phyloP scores from a whole-genome alignment of 2,797 vertebrate genomes.

The Petrocephalus sullivani region DNA sequence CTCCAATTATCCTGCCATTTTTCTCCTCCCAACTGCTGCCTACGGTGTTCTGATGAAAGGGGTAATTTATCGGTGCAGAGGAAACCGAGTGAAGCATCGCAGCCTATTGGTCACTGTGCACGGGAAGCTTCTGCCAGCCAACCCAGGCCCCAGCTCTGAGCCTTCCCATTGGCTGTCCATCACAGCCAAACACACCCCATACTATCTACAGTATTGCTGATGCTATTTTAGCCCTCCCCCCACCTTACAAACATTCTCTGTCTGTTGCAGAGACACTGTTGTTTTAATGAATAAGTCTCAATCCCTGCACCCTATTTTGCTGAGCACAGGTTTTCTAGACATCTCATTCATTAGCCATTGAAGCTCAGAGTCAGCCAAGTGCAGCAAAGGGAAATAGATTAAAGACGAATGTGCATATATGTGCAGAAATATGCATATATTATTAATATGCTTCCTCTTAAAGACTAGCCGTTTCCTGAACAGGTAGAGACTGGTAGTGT shows the following conservation, averaged over 20 bases:
- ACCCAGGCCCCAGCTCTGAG: too few species aligned
- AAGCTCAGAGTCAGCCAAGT: background rate
- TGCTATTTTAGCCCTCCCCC: background rate
- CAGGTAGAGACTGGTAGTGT: background rate
- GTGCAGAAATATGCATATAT: background rate
- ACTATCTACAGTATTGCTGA: background rate
- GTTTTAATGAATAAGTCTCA: background rate
- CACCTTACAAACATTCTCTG: background rate
- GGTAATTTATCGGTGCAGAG: background rate
- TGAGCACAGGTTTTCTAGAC: background rate
- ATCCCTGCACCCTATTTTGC: background rate
- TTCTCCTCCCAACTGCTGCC: background rate
- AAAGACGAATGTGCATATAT: background rate
- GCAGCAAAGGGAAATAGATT: background rate
- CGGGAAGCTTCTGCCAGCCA: background rate
- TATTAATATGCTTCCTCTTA: background rate
- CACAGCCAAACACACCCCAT: background rate
- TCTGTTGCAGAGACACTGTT: background rate
- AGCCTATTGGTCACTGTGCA: background rate
- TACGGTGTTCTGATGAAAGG: background rate
- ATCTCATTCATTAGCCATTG: background rate
- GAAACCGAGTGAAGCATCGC: background rate
- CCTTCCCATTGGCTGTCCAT: background rate
- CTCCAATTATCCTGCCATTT: slow-evolving; percentile 12
- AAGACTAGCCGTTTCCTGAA: background rate